phyloP scores from a whole-genome alignment of 2,797 vertebrate genomes.

The Hippopotamyrus pictus region DNA sequence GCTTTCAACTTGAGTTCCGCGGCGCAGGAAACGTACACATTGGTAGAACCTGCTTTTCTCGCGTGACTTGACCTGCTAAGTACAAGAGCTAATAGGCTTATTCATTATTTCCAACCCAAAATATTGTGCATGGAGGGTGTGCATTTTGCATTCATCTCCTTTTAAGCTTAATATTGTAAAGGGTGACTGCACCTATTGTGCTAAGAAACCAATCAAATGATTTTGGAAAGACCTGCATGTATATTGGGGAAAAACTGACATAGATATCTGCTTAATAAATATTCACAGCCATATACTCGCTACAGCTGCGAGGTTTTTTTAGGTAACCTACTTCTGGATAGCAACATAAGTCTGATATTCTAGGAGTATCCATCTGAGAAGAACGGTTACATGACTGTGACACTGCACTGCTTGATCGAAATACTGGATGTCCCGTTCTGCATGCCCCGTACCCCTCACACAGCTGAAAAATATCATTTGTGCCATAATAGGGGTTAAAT shows the following conservation, averaged over 20 bases:
- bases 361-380: background rate
- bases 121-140: background rate
- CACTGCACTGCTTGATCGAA: background rate
- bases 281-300: slow-evolving; percentile 1
- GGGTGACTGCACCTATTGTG: background rate
- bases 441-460: background rate
- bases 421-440: background rate
- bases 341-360: background rate
- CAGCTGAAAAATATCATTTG: background rate
- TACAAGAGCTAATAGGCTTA: background rate
- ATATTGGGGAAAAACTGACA: background rate
- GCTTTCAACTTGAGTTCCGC: background rate
- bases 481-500: background rate
- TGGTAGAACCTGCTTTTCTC: background rate
- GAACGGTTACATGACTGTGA: background rate
- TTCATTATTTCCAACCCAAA: background rate
- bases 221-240: background rate
- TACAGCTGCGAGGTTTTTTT: background rate
- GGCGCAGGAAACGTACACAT: background rate
- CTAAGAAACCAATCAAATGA: background rate
- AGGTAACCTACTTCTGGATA: slow-evolving; percentile 15
- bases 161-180: background rate
- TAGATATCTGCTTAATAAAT: slow-evolving; percentile 3
- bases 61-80: background rate
- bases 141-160: background rate